phyloP scores from a whole-genome alignment of 2,888 invertebrate species.

The Graphium colonna region DNA sequence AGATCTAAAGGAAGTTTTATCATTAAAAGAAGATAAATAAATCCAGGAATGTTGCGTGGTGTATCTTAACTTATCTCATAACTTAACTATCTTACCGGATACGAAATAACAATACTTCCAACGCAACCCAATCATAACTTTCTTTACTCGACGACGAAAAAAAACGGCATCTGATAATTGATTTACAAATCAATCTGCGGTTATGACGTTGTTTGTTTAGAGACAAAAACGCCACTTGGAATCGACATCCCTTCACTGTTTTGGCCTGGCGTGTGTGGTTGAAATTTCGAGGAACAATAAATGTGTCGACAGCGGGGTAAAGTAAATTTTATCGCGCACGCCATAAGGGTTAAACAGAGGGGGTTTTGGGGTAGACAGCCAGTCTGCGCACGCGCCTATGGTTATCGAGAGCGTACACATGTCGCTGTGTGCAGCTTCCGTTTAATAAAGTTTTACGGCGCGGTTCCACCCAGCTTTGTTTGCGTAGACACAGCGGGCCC shows the following conservation, averaged over 20 bases:
- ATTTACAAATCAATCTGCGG: conserved; percentile 5
- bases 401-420: conserved; percentile 59
- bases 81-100: too few relatives aligned
- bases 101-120: too few relatives aligned
- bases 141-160: neutral
- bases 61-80: too few relatives aligned
- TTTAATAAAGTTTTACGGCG: conserved; percentile 76
- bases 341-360: conserved; percentile 34
- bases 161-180: neutral
- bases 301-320: conserved; percentile 21
- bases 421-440: conserved; percentile 68
- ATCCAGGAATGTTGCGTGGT: too few relatives aligned
- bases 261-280: conserved; percentile 16
- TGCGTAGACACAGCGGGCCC: conserved; percentile 67
- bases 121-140: too few relatives aligned
- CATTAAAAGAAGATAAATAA: too few relatives aligned
- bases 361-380: conserved; percentile 28
- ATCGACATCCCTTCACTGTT: conserved; percentile 21
- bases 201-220: conserved; percentile 16
- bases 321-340: conserved; percentile 31
- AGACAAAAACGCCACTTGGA: conserved; percentile 18
- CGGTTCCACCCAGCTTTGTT: conserved; percentile 78
- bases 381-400: conserved; percentile 52
- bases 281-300: conserved; percentile 20
- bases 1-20: too few relatives aligned